These are phyloP conservation scores for Platyscelio sp. DNA, from an alignment of 2,888 invertebrate genomes.

Conservation along the genomic window DNA sequence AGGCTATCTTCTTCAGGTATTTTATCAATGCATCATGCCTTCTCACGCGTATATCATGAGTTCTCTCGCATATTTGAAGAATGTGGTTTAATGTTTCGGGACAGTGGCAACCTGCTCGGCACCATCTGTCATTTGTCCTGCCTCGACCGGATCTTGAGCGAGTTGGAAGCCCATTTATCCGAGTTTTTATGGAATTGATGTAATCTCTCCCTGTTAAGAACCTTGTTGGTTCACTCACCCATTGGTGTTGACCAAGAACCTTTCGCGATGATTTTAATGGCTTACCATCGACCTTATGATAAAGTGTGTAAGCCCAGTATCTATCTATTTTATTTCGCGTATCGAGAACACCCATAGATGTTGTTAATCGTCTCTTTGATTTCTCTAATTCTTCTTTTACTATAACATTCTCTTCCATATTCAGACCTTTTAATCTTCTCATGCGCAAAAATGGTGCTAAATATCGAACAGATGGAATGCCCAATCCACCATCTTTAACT, in stretches of 20 bases:
- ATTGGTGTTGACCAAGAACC: not conserved
- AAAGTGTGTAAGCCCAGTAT: slow-evolving; percentile 15
- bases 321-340: not conserved
- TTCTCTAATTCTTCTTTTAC: not conserved
- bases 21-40: slow-evolving; percentile 77
- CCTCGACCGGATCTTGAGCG: slow-evolving; percentile 76
- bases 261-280: not conserved
- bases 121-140: slow-evolving; percentile 29
- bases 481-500: slow-evolving; percentile 75
- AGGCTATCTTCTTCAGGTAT: slow-evolving; percentile 3
- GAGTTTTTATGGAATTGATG: slow-evolving; percentile 76
- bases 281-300: slow-evolving; percentile 20
- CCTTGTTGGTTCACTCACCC: slow-evolving; percentile 55
- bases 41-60: slow-evolving; percentile 78
- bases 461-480: slow-evolving; percentile 67
- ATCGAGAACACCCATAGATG: not conserved
- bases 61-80: slow-evolving; percentile 78
- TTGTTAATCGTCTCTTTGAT: not conserved
- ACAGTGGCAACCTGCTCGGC: slow-evolving; percentile 77
- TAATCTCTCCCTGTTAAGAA: slow-evolving; percentile 79
- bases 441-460: not conserved
- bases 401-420: not conserved
- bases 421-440: not conserved
- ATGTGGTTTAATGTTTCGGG: slow-evolving; percentile 79
- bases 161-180: slow-evolving; percentile 79